Evolutionary conservation across 2,797 vertebrate species (phyloP).

Genomic region (Manis crassicaudata): DNA sequence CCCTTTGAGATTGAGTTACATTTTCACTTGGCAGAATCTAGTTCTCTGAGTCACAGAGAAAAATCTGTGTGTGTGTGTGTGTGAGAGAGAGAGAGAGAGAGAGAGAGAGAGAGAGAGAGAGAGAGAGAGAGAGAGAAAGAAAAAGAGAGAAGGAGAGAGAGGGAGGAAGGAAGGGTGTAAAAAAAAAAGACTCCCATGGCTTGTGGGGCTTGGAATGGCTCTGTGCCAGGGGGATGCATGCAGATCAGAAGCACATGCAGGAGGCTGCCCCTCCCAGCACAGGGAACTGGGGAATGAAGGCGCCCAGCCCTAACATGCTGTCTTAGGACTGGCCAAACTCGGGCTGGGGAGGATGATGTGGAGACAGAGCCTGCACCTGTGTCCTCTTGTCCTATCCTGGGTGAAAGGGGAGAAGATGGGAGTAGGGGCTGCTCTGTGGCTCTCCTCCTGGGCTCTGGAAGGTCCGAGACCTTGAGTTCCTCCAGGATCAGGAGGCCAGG

Average conservation of each 20-base stretch:
- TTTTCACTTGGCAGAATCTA: conserved; percentile 69
- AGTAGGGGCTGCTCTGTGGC: background rate
- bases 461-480: background rate
- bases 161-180: background rate
- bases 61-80: conserved; percentile 48
- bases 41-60: conserved; percentile 68
- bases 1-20: conserved; percentile 73
- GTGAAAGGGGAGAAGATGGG: background rate
- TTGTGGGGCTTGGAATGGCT: conserved; percentile 49
- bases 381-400: background rate
- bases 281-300: background rate
- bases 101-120: too few relatives aligned
- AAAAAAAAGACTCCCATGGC: conserved; percentile 38
- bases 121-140: background rate
- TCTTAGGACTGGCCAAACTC: background rate
- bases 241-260: conserved; percentile 66
- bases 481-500: background rate
- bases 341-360: background rate
- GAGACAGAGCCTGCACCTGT: conserved; percentile 37
- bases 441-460: background rate
- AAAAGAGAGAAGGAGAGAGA: background rate
- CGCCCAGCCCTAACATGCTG: background rate
- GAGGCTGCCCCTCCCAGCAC: background rate
- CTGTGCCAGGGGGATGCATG: background rate
- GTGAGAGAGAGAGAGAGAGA: background rate